A percentile compares a stretch with the other conserved stretches of the same genome.
Conservation (phyloP, 2,113 vertebrate genomes). For the Coreoperca whiteheadi region DNA sequence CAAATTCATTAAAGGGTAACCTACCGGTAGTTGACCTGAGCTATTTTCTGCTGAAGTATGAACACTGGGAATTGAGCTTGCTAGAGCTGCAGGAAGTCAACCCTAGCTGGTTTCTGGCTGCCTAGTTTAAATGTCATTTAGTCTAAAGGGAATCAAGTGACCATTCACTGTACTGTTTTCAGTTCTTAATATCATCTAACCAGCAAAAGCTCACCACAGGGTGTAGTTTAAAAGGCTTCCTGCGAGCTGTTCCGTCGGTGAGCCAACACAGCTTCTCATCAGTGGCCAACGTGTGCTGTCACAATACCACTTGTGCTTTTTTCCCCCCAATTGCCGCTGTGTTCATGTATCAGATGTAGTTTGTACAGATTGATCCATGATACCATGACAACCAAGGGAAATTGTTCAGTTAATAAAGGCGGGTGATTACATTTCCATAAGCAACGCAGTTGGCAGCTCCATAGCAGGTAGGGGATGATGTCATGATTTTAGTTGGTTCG, state of each 20-base stretch:
- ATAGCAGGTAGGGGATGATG: slow-evolving; percentile 37
- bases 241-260: slow-evolving; percentile 7
- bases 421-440: slow-evolving; percentile 36
- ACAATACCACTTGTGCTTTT: not conserved
- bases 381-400: slow-evolving; percentile 24
- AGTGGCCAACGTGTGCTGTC: not conserved
- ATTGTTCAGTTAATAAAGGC: slow-evolving; percentile 14
- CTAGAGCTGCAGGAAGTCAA: slow-evolving; percentile 13
- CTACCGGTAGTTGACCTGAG: not conserved
- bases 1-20: not conserved
- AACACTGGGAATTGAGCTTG: not conserved
- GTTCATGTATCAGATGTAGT: slow-evolving; percentile 2
- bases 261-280: slow-evolving; percentile 29
- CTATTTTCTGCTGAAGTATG: not conserved
- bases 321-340: not conserved
- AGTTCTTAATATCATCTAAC: slow-evolving; percentile 11
- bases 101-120: slow-evolving; percentile 7
- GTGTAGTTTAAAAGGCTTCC: slow-evolving; percentile 19
- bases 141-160: slow-evolving; percentile 16
- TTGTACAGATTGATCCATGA: slow-evolving; percentile 2
- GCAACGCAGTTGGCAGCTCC: not conserved
- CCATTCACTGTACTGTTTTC: slow-evolving; percentile 2
- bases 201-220: slow-evolving; percentile 1
- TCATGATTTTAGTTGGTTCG: slow-evolving; percentile 43
- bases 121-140: slow-evolving; percentile 24